Evolutionary conservation across 1,140 invertebrate genomes (phyloP), one percentile per base, ranked within the genome.

Genomic region (Drosophila takahashii): DNA sequence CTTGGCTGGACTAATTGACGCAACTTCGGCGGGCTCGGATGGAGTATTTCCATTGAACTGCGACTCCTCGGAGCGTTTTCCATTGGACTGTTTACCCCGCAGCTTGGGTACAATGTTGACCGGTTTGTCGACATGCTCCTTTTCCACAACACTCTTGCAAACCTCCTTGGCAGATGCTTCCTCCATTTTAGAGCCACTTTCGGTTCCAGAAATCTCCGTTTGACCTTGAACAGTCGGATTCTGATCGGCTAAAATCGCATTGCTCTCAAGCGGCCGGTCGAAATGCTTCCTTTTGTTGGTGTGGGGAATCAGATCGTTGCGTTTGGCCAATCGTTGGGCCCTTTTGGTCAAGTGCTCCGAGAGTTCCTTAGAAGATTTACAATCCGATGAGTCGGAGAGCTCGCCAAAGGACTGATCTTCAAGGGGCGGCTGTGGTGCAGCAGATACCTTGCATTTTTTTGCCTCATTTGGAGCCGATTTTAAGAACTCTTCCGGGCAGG

Each of bases 51-150:
- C 60, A 15, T 15, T 47, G 9, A 50, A 42, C 29, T 76, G 77
- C 29, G 45, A 44, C 34, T 86, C 81, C n/a, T 90, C 86, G 4
- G 73, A 51, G 0, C 77, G 62, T 47, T 81, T 83, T 7, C 81
- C 81, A 62, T 79, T 90, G 3, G 81, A 75, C 56, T 91, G 93
- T 79, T 93, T 92, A 42, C 93, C 93, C 15, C 90, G 87, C 59
- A 93, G 91, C 10, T 91, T 91, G 8, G 90, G 90, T 16, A 90
- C 87, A 66, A 84, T 90, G 60, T 91, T 93, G 84, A 57, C 78
- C 26, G 39, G 77, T 26, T 89, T 89, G 15, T 80, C 85, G 53
- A 37, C 50, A 6, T 45, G 51, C 27, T 81, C 76, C 3, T 56
- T 62, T 44, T 81, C 77, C 16, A 50, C 53, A 48, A 56, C 8